Evolutionary conservation across 2,113 vertebrate species (phyloP).

Genomic region (Cromileptes altivelis): DNA sequence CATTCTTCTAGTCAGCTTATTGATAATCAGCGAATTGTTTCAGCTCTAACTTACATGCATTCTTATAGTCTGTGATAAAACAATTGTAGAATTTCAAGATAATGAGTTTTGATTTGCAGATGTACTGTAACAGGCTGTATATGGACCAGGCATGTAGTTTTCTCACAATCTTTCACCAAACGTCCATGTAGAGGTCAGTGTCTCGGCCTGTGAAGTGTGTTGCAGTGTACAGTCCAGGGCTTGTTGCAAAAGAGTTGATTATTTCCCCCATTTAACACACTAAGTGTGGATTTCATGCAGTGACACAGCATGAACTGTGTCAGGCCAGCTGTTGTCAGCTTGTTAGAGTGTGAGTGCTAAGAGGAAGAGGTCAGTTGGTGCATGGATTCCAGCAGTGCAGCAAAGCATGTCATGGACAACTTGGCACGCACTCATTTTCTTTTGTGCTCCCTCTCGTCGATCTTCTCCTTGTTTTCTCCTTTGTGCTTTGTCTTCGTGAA

Average conservation of each 20-base stretch:
- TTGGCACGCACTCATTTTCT: constrained; percentile 54
- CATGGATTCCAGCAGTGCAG: constrained; percentile 78
- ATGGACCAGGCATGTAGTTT: neutral
- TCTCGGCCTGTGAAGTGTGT: neutral
- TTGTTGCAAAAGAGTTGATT: neutral
- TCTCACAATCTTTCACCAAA: neutral
- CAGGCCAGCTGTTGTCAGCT: neutral
- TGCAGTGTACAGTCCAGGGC: neutral
- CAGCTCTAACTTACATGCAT: neutral
- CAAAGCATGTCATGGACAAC: constrained; percentile 77
- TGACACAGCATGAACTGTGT: neutral
- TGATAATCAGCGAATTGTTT: neutral
- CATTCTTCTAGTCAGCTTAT: neutral
- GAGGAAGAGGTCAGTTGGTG: constrained; percentile 59
- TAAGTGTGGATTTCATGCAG: neutral
- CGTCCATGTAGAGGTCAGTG: neutral
- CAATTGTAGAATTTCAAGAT: neutral
- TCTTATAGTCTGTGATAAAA: no score
- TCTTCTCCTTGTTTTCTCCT: neutral
- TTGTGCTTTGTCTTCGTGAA: constrained; percentile 5
- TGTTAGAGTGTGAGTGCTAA: neutral
- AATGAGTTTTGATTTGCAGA: neutral
- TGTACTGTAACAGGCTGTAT: no score
- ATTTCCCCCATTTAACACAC: neutral
- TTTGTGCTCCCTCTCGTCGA: neutral